These are phyloP conservation scores for Himalopsyche tibetana DNA, from an alignment of 2,888 invertebrate genomes.

Conservation along the genomic window DNA sequence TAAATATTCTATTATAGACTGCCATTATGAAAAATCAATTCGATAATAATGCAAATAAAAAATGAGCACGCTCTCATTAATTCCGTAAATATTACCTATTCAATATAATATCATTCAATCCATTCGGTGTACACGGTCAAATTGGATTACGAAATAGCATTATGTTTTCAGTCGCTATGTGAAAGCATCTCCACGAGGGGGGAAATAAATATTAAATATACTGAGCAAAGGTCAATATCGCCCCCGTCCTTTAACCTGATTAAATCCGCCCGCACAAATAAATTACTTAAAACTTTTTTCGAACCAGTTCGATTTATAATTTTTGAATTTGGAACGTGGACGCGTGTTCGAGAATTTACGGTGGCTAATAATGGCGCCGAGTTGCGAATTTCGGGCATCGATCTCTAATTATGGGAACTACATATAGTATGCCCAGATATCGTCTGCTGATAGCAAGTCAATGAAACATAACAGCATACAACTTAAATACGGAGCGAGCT, in stretches of 20 bases:
- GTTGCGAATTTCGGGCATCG: slow-evolving; percentile 38
- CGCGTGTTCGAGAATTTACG: slow-evolving; percentile 20
- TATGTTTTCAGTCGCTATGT: background rate
- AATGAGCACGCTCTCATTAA: slow-evolving; percentile 33
- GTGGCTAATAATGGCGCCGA: background rate
- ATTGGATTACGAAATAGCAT: slow-evolving; percentile 1
- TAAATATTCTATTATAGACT: slow-evolving; percentile 10
- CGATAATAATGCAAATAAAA: slow-evolving; percentile 40
- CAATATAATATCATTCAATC: background rate
- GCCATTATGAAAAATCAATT: slow-evolving; percentile 5
- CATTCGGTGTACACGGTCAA: slow-evolving; percentile 31
- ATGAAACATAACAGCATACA: no score
- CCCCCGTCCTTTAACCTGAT: slow-evolving; percentile 21
- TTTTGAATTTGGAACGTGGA: background rate
- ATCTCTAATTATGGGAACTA: background rate
- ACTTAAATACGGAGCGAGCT: no score
- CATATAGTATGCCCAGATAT: no score
- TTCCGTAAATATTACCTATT: background rate
- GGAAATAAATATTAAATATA: background rate
- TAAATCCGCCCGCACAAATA: slow-evolving; percentile 22
- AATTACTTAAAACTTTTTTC: background rate
- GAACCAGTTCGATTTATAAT: background rate
- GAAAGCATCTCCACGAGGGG: slow-evolving; percentile 31
- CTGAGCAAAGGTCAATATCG: background rate
- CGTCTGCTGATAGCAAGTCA: no score